Conservation (phyloP, 2,888 invertebrate species). For the Listrodromus nycthemerus region DNA sequence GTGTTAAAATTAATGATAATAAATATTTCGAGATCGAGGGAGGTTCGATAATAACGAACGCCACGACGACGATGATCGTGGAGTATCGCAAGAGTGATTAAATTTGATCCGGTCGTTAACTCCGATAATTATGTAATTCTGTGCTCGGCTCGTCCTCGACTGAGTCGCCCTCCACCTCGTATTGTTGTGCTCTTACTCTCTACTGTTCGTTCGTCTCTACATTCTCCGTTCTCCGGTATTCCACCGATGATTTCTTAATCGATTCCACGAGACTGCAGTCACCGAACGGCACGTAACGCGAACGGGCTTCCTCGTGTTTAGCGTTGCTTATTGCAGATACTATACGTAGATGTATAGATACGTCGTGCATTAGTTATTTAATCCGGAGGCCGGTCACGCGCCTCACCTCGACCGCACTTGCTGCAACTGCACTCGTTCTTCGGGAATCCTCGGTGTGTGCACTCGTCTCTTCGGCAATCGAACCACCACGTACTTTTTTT, state of each 20-base stretch:
- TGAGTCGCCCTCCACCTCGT: neutral
- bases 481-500: conserved; percentile 50
- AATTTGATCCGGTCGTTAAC: conserved; percentile 63
- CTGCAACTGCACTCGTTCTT: conserved; percentile 43
- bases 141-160: conserved; percentile 36
- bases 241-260: conserved; percentile 49
- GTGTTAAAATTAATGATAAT: neutral
- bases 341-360: conserved; percentile 20
- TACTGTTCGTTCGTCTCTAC: neutral
- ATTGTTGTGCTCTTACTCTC: conserved; percentile 8
- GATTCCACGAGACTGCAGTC: conserved; percentile 37
- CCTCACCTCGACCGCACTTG: conserved; percentile 30
- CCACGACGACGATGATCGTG: conserved; percentile 11
- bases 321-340: conserved; percentile 8
- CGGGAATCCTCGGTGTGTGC: conserved; percentile 1
- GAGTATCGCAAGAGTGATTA: conserved; percentile 46
- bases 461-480: neutral
- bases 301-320: conserved; percentile 37
- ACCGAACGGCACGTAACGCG: conserved; percentile 34
- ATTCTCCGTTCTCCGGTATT: neutral
- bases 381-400: conserved; percentile 63
- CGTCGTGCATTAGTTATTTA: conserved; percentile 52
- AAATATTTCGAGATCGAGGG: conserved; percentile 31
- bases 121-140: conserved; percentile 58
- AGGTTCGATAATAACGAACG: conserved; percentile 49